Conservation (phyloP, 2,113 vertebrate genomes). For the Burhinus oedicnemus region DNA sequence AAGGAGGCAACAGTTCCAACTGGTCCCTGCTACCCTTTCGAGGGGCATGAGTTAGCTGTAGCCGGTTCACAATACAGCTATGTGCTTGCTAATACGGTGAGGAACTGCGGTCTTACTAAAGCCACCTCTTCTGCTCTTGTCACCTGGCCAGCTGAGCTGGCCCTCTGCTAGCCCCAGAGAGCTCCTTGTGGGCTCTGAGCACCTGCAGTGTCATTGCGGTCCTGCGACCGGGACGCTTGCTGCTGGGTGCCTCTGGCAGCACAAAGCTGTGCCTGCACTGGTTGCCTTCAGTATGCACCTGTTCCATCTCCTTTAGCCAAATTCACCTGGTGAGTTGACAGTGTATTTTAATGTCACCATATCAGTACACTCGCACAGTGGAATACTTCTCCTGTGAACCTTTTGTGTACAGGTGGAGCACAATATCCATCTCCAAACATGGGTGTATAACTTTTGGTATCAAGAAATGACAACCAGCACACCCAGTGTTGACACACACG, state of each 20-base stretch:
- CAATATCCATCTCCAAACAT: fast-evolving
- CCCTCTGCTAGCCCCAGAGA: background rate
- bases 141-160: background rate
- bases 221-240: background rate
- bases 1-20: background rate
- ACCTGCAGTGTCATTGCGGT: fast-evolving
- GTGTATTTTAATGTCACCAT: fast-evolving
- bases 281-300: background rate
- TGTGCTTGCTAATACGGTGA: background rate
- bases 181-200: background rate
- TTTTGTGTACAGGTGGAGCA: background rate
- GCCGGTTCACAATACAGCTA: too few species aligned
- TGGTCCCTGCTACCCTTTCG: background rate
- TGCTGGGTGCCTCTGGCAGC: background rate
- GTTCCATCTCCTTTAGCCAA: background rate
- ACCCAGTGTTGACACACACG: background rate
- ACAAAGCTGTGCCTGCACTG: background rate
- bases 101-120: background rate
- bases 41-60: background rate
- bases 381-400: background rate
- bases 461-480: background rate
- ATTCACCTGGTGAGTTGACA: too few species aligned
- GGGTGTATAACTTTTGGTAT: fast-evolving
- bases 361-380: background rate
- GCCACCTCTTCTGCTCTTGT: background rate